Base-by-base conservation (phyloP, 2,888 invertebrate species). In the Cybosia mesomella region DNA sequence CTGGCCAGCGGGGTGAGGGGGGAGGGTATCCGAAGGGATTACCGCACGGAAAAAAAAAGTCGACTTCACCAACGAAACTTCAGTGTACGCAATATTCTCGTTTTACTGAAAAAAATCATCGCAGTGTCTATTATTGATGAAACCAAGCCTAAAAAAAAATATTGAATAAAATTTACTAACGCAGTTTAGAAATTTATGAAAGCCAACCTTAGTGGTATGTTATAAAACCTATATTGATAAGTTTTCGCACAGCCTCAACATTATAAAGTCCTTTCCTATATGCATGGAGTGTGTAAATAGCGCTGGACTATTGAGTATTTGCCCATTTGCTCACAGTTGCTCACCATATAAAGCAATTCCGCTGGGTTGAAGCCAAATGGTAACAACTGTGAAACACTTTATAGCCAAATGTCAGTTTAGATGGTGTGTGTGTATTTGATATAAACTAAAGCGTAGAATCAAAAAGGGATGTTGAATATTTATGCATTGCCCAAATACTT, bases 321-420 rank as follows among this genome's bases (percentile, higher is more conserved):
- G 22, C 7, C 28, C 13, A 58, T 43, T 28, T 24, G 22, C 49
- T 65, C 28, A 32, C 11, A 28, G 36, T 36, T 49, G 24, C 61
- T 65, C 49, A 65, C 49, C 65, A 53, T 34, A 34, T 22, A 32
- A 28, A 53, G 21, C 34, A 13, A 57, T 61, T 32, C 28, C 36
- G 55, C 66, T 66, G 66, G 66, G 61, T 32, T 11, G 39, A 55
- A 53, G 66, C 66, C 66, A 66, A 66, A 66, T 61, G 21, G 60
- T 22, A 57, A 55, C 55, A 61, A 60, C 55, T 24, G 43, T 18
- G 8, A 34, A n/a, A 34, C 10, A 34, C 57, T 61, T 67, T 67
- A 67, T 55, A 21, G 28, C 10, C 43, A 9, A 22, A 58, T 66
- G 22, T 60, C 49, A 66, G 66, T 59, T 34, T 54, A 59, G n/a